A percentile compares a stretch with the other conserved stretches of the same genome.
Evolutionary conservation across 2,797 vertebrate genomes (phyloP).

Genomic region (Eulemur rubriventer): DNA sequence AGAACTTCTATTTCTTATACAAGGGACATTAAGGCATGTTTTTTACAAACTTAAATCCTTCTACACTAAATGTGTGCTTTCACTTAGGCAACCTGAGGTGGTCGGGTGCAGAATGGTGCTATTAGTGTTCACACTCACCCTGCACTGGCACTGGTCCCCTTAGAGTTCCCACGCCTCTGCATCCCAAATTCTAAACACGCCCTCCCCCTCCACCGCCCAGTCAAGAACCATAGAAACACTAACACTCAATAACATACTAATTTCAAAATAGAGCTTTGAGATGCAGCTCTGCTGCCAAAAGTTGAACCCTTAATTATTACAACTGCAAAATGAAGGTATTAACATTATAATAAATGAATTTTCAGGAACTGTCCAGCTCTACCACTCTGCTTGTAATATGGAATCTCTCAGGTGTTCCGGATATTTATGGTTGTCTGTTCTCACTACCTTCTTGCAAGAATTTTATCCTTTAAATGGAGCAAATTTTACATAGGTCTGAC

Average conservation of each 20-base stretch:
- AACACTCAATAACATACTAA: background rate
- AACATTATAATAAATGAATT: background rate
- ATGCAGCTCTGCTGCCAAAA: background rate
- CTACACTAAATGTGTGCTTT: background rate
- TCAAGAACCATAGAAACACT: background rate
- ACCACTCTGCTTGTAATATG: background rate
- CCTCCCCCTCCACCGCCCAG: background rate
- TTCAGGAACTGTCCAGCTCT: background rate
- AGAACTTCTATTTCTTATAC: background rate
- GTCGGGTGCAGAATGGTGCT: background rate
- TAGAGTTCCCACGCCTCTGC: background rate
- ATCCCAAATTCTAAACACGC: background rate
- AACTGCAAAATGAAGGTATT: background rate
- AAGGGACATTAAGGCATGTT: background rate
- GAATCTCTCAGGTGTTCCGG: background rate
- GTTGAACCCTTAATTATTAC: background rate
- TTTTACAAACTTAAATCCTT: background rate
- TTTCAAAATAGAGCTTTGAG: slow-evolving; percentile 6
- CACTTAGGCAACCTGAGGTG: background rate
- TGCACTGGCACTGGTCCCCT: background rate
- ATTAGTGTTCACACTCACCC: background rate
- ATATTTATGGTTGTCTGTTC: background rate
- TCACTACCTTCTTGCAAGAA: background rate
- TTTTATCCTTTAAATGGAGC: background rate
- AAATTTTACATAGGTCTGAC: background rate